Percentiles rank a stretch among this genome's conserved stretches.
phyloP scores from a whole-genome alignment of 1,140 invertebrate genomes.

The Geopemphigus sp. region DNA sequence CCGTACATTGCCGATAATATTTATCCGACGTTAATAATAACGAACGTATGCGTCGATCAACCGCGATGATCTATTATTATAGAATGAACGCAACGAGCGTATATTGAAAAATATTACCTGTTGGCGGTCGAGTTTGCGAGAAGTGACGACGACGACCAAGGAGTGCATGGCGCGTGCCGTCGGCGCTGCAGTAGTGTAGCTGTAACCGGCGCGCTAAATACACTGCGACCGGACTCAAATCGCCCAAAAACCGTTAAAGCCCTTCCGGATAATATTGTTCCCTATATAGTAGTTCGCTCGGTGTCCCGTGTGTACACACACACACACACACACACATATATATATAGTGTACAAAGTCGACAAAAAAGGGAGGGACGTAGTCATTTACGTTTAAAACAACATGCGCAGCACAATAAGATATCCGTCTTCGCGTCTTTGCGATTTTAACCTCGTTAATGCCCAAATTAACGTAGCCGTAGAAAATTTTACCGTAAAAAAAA shows the following conservation, averaged over 20 bases:
- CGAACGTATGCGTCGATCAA: no score
- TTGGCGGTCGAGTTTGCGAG: slow-evolving; percentile 42
- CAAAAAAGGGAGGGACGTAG: not conserved
- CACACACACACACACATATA: not conserved
- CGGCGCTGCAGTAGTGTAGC: slow-evolving; percentile 27
- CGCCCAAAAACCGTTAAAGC: slow-evolving; percentile 40
- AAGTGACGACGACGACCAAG: slow-evolving; percentile 30
- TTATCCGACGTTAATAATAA: no score
- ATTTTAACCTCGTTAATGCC: not conserved
- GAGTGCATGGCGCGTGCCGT: slow-evolving; percentile 44
- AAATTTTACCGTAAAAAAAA: not conserved
- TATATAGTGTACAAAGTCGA: no score
- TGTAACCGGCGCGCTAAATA: slow-evolving; percentile 48
- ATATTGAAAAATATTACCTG: slow-evolving; percentile 14
- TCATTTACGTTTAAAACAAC: slow-evolving; percentile 17
- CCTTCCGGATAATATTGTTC: slow-evolving; percentile 24
- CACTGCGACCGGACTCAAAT: slow-evolving; percentile 46
- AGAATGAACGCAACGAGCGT: no score
- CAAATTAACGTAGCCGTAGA: not conserved
- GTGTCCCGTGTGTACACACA: not conserved
- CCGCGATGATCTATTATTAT: no score
- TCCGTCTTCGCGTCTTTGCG: not conserved
- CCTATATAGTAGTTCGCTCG: not conserved
- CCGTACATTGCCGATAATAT: no score
- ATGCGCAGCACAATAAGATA: slow-evolving; percentile 31